Evolutionary conservation across 2,888 invertebrate genomes (phyloP).

Genomic region (Danaus chrysippus): DNA sequence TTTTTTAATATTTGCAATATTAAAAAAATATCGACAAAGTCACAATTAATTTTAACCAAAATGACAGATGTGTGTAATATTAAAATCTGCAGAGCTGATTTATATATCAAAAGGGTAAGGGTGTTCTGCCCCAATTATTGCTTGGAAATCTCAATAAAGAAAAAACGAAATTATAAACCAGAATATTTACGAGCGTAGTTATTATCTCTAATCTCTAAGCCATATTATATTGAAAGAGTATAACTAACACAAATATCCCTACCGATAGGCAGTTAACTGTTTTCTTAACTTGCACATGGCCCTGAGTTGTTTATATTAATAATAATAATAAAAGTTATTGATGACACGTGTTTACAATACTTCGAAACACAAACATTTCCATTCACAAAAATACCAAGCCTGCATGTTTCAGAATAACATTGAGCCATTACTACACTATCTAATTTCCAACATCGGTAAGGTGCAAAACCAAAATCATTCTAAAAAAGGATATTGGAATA

Average conservation of each 20-base stretch:
- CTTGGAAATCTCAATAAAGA: background rate
- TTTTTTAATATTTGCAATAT: no score
- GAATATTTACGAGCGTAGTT: no score
- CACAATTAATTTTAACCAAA: background rate
- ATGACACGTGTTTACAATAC: no score
- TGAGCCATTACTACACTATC: background rate
- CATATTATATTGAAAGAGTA: no score
- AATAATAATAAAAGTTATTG: no score
- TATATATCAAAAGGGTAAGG: background rate
- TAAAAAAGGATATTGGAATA: slow-evolving; percentile 31
- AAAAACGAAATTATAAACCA: background rate
- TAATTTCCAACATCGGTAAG: background rate
- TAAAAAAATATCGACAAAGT: background rate
- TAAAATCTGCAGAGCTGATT: background rate
- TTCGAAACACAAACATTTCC: no score
- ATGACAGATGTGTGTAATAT: slow-evolving; percentile 1
- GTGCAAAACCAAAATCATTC: slow-evolving; percentile 16
- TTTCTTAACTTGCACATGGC: no score
- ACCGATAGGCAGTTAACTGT: no score
- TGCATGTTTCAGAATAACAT: background rate
- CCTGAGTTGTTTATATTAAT: no score
- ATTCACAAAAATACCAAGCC: no score
- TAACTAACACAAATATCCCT: no score
- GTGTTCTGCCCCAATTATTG: slow-evolving; percentile 3
- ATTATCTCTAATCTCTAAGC: no score